A percentile compares a stretch with the other conserved stretches of the same genome.
Conservation (phyloP, 2,888 invertebrate genomes). For the Latrodectus hesperus region DNA sequence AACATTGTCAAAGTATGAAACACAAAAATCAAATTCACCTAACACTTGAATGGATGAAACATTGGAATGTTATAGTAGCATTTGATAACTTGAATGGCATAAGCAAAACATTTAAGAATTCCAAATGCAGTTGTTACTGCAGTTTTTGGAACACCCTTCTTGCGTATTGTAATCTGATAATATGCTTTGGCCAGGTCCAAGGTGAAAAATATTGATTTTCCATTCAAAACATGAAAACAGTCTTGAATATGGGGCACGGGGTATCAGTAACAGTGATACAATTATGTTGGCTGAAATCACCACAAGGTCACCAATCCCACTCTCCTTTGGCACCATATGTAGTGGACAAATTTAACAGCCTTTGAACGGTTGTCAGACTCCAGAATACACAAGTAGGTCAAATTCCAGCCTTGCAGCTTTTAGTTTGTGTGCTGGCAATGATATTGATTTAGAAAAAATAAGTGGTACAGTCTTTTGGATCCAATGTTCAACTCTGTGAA, state of each 20-base stretch:
- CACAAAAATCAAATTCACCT: too few relatives aligned
- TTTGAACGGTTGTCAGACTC: not conserved
- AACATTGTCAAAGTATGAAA: too few relatives aligned
- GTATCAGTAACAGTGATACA: too few relatives aligned
- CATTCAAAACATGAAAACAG: too few relatives aligned
- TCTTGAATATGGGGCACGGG: too few relatives aligned
- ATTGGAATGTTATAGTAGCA: conserved; percentile 71
- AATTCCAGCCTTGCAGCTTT: conserved; percentile 13
- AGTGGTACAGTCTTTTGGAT: conserved; percentile 23
- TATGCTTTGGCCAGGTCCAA: not conserved
- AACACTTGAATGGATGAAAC: too few relatives aligned
- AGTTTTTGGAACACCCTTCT: conserved; percentile 74
- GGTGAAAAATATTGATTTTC: too few relatives aligned
- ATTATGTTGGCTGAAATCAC: conserved; percentile 70
- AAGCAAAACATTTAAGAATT: conserved; percentile 73
- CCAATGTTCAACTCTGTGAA: not conserved
- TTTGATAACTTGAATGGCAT: conserved; percentile 75
- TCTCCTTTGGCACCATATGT: conserved; percentile 33
- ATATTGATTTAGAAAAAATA: conserved; percentile 2
- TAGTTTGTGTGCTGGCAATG: not conserved
- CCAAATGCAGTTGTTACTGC: conserved; percentile 69
- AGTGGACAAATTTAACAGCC: not conserved
- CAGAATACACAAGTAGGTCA: not conserved
- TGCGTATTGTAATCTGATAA: conserved; percentile 10
- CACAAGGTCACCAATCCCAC: conserved; percentile 73